These are phyloP conservation scores for Zaprionus nigranus DNA, from an alignment of 1,140 invertebrate genomes.

Conservation along the genomic window DNA sequence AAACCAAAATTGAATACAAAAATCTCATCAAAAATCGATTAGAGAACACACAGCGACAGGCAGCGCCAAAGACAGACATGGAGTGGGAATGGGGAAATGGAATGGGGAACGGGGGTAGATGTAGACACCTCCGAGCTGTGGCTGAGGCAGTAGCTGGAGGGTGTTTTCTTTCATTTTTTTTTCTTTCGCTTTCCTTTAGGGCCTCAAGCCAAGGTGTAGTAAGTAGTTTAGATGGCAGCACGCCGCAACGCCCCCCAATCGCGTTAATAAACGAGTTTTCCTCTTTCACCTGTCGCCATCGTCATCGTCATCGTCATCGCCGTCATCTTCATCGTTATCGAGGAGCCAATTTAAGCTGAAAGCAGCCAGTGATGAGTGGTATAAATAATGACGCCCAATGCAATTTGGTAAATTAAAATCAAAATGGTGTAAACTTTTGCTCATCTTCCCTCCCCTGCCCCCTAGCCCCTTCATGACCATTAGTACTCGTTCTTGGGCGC, in stretches of 20 bases:
- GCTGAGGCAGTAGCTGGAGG: not conserved
- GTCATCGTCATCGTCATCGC: conserved; percentile 8
- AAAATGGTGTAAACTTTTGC: conserved; percentile 53
- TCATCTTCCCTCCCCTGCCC: not conserved
- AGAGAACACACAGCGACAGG: conserved; percentile 49
- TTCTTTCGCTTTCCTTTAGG: not conserved
- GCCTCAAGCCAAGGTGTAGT: conserved; percentile 18
- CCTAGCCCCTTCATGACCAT: not conserved
- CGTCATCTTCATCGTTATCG: conserved; percentile 24
- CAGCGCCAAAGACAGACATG: not conserved
- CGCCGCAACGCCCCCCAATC: conserved; percentile 28
- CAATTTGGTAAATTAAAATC: conserved; percentile 76
- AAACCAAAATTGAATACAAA: conserved; percentile 79
- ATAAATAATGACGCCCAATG: conserved; percentile 67
- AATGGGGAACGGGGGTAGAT: not conserved
- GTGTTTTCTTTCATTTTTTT: not conserved
- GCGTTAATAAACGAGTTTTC: conserved; percentile 69
- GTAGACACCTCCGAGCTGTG: not conserved
- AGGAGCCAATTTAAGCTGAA: conserved; percentile 28
- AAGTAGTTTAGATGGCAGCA: conserved; percentile 49
- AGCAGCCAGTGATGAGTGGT: conserved; percentile 52
- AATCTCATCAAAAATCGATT: conserved; percentile 81
- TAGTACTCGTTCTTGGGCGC: not conserved
- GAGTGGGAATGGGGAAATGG: not conserved
- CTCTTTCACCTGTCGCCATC: conserved; percentile 39